A percentile compares a stretch with the other conserved stretches of the same genome.
These are phyloP conservation scores for Rhagonycha fulva DNA, from an alignment of 2,888 invertebrate species.

Conservation along the genomic window DNA sequence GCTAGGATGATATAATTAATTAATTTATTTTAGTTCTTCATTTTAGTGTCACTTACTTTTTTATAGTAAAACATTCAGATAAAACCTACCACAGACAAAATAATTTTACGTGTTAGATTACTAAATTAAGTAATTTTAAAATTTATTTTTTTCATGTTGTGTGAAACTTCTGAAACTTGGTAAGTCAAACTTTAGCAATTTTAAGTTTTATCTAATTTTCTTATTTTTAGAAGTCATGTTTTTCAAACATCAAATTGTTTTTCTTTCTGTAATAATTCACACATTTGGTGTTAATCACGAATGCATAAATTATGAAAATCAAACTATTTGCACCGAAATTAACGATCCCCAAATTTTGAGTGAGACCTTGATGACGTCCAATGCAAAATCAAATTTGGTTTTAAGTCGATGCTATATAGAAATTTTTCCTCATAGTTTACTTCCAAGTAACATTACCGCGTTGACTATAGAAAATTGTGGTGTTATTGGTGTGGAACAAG, in stretches of 20 bases:
- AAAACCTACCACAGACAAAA: neutral
- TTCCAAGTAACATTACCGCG: conserved; percentile 11
- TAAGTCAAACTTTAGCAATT: neutral
- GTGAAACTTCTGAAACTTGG: neutral
- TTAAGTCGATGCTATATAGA: conserved; percentile 12
- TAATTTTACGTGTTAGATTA: neutral
- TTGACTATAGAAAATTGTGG: conserved; percentile 12
- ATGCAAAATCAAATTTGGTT: neutral
- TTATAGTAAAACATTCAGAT: neutral
- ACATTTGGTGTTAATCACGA: conserved; percentile 11
- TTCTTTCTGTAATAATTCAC: neutral
- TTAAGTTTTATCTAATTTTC: neutral
- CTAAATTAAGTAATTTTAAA: neutral
- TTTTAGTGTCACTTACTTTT: neutral
- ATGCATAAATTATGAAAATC: conserved; percentile 9
- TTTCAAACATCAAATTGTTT: neutral
- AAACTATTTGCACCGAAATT: conserved; percentile 18
- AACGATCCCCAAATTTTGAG: conserved; percentile 14
- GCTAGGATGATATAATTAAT: neutral
- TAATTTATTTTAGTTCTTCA: neutral
- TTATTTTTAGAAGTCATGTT: neutral
- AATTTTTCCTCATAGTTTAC: conserved; percentile 2
- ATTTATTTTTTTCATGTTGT: neutral
- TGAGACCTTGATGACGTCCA: neutral
- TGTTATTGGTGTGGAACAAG: conserved; percentile 18